Evolutionary conservation across 2,113 vertebrate genomes (phyloP).

Genomic region (Sciurus niger): DNA sequence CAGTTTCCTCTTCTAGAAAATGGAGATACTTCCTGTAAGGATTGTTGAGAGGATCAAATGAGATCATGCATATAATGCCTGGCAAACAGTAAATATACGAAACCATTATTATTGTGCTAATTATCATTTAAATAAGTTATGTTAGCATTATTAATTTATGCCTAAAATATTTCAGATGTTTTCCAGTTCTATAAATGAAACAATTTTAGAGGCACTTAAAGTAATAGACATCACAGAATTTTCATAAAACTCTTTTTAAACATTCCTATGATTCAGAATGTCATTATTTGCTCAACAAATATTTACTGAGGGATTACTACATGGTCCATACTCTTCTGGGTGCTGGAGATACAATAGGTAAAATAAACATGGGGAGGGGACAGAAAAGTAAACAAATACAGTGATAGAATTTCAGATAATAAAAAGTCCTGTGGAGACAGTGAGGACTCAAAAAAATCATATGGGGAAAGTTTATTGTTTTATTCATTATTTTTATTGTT

Average conservation of each 20-base stretch:
- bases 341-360: not conserved
- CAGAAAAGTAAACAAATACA: not conserved
- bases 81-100: not conserved
- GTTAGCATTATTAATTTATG: constrained; percentile 14
- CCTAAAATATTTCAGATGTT: constrained; percentile 19
- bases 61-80: not conserved
- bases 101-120: constrained; percentile 16
- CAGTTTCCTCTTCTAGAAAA: not conserved
- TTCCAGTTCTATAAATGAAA: not conserved
- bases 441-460: not conserved
- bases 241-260: not conserved
- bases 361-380: not conserved
- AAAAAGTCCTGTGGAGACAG: not conserved
- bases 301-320: not conserved
- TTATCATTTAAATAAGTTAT: constrained; percentile 45
- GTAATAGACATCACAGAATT: not conserved
- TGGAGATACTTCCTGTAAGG: not conserved
- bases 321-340: not conserved
- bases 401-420: constrained; percentile 48
- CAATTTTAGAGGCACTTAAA: not conserved
- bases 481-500: too few species aligned
- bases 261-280: not conserved
- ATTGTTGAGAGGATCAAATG: not conserved
- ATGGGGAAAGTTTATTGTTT: not conserved
- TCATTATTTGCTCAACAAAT: constrained; percentile 2